Evolutionary conservation across 1,140 invertebrate species (phyloP).

Genomic region (Polypedilum pembai): DNA sequence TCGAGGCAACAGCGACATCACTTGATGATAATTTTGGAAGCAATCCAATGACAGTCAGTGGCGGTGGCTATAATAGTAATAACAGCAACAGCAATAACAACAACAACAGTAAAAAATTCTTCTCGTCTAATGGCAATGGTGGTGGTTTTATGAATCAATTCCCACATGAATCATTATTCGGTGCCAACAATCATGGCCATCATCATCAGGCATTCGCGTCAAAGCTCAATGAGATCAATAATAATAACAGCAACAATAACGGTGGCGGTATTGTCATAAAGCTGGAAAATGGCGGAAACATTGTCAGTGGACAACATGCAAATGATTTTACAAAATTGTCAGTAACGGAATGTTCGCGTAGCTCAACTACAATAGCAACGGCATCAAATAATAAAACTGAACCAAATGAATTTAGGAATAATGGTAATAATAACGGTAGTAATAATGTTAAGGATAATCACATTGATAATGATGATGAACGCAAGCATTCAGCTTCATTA

Average conservation of each 20-base stretch:
- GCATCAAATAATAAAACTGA: constrained; percentile 9
- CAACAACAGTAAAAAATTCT: not conserved
- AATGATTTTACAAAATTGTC: constrained; percentile 18
- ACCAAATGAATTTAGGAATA: constrained; percentile 28
- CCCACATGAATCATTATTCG: constrained; percentile 22
- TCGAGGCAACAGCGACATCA: not conserved
- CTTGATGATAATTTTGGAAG: constrained; percentile 27
- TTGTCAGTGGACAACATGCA: not conserved
- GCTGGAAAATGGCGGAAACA: constrained; percentile 14
- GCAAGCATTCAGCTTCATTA: not conserved
- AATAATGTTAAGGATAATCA: constrained; percentile 4
- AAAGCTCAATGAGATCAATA: constrained; percentile 24
- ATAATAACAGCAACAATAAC: not conserved
- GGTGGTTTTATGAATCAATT: constrained; percentile 21
- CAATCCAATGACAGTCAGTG: constrained; percentile 9
- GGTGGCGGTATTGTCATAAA: not conserved
- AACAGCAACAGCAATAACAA: constrained; percentile 1
- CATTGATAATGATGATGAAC: constrained; percentile 16
- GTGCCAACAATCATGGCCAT: constrained; percentile 24
- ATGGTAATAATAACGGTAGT: not conserved
- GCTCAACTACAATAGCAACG: constrained; percentile 19
- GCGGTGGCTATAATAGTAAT: not conserved
- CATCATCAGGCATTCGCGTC: not conserved
- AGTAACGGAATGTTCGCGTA: constrained; percentile 18
- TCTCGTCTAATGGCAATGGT: not conserved